phyloP scores from a whole-genome alignment of 1,140 invertebrate genomes.

The Drosophila subobscura region DNA sequence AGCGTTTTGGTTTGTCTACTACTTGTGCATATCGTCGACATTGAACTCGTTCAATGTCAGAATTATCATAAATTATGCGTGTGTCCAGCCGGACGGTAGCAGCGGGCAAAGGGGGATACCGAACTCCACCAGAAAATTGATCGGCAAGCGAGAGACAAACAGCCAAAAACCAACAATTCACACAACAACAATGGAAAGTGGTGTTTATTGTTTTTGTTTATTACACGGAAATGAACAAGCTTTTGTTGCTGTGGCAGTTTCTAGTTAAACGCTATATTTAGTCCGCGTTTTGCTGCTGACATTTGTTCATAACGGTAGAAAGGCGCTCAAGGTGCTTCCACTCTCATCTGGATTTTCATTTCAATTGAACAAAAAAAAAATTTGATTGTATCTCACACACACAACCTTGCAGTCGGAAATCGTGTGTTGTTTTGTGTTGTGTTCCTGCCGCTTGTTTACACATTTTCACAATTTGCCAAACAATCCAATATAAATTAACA shows the following conservation, averaged over 20 bases:
- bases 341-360: constrained; percentile 23
- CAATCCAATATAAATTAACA: constrained; percentile 46
- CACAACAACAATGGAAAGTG: constrained; percentile 65
- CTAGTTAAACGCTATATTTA: constrained; percentile 40
- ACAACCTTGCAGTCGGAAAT: constrained; percentile 24
- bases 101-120: constrained; percentile 18
- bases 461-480: constrained; percentile 45
- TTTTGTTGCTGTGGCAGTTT: constrained; percentile 40
- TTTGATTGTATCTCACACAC: not conserved
- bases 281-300: constrained; percentile 33
- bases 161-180: constrained; percentile 25
- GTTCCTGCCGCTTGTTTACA: constrained; percentile 7
- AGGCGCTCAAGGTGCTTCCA: constrained; percentile 34
- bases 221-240: constrained; percentile 70
- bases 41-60: constrained; percentile 81
- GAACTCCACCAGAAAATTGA: constrained; percentile 37
- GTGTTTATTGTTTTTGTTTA: constrained; percentile 70
- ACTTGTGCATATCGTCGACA: constrained; percentile 67
- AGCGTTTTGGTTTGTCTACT: constrained; percentile 26
- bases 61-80: constrained; percentile 79
- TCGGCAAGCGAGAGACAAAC: constrained; percentile 33
- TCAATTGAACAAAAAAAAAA: constrained; percentile 20
- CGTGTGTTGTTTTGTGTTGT: constrained; percentile 5
- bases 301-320: constrained; percentile 45
- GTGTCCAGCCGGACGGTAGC: constrained; percentile 1